Conservation (phyloP, 2,888 invertebrate species). For the Escarpia spicata region DNA sequence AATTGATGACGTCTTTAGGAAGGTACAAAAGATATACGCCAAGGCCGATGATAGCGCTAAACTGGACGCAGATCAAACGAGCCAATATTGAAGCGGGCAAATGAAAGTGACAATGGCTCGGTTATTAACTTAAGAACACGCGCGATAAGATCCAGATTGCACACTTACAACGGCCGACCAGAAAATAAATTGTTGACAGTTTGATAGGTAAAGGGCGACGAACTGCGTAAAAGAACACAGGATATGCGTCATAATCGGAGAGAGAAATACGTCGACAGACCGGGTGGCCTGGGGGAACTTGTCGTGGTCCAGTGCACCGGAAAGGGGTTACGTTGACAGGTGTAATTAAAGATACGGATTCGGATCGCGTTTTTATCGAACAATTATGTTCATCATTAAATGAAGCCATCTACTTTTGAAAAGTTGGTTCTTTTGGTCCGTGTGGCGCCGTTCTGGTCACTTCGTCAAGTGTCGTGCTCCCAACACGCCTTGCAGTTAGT, state of each 20-base stretch:
- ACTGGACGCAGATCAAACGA: not conserved
- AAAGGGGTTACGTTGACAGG: not conserved
- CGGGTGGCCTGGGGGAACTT: not conserved
- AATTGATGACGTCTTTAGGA: not conserved
- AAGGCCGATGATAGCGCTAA: not conserved
- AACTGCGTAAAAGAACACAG: not conserved
- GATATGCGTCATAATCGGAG: not conserved
- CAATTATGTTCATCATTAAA: too few relatives aligned
- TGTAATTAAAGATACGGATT: not conserved
- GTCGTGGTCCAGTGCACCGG: not conserved
- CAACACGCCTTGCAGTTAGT: too few relatives aligned
- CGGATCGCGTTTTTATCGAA: too few relatives aligned
- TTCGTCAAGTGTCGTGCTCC: too few relatives aligned
- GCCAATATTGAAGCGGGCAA: not conserved
- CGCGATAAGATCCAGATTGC: not conserved
- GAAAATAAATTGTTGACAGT: not conserved
- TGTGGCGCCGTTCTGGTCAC: too few relatives aligned
- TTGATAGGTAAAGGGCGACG: not conserved
- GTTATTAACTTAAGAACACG: conserved; percentile 1
- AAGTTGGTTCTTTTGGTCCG: too few relatives aligned
- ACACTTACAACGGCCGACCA: not conserved
- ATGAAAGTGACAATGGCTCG: not conserved
- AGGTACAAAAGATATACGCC: not conserved
- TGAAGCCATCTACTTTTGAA: too few relatives aligned
- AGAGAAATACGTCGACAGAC: not conserved